phyloP scores from a whole-genome alignment of 2,797 vertebrate genomes.

The Pangasius mekongensis region DNA sequence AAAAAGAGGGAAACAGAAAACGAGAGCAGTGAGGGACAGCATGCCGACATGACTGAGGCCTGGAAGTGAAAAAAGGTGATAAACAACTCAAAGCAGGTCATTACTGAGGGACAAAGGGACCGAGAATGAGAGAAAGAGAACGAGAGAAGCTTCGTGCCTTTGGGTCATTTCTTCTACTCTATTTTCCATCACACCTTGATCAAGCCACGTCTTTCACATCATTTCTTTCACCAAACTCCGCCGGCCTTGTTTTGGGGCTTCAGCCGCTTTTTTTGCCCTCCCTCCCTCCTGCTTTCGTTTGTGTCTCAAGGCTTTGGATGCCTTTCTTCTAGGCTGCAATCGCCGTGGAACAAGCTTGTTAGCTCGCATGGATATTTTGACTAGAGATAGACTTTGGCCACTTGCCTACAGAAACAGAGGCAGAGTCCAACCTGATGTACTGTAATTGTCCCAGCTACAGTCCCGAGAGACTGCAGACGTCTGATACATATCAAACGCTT shows the following conservation, averaged over 20 bases:
- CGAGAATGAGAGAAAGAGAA: conserved; percentile 14
- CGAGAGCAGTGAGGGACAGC: conserved; percentile 53
- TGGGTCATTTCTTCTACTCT: conserved; percentile 62
- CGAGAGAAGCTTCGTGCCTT: conserved; percentile 64
- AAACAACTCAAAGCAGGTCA: conserved; percentile 75
- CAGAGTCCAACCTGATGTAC: conserved; percentile 97
- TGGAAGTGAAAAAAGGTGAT: conserved; percentile 74
- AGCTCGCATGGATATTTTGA: conserved; percentile 95
- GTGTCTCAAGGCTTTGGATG: conserved; percentile 85
- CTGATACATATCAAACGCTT: conserved; percentile 93
- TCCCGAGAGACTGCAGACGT: conserved; percentile 89
- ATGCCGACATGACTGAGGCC: conserved; percentile 69
- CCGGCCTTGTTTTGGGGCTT: conserved; percentile 68
- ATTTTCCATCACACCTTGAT: conserved; percentile 85
- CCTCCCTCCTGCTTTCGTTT: conserved; percentile 71
- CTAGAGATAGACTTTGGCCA: conserved; percentile 93
- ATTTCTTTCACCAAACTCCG: conserved; percentile 89
- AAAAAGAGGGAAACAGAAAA: not conserved
- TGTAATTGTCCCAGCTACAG: conserved; percentile 98
- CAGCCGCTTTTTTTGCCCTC: conserved; percentile 61
- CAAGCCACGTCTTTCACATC: conserved; percentile 77
- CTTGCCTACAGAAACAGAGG: conserved; percentile 97
- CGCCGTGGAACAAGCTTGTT: conserved; percentile 95
- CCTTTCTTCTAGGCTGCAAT: conserved; percentile 88
- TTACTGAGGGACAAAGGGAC: conserved; percentile 79